Evolutionary conservation across 2,113 vertebrate species (phyloP).

Genomic region (Vimba vimba): DNA sequence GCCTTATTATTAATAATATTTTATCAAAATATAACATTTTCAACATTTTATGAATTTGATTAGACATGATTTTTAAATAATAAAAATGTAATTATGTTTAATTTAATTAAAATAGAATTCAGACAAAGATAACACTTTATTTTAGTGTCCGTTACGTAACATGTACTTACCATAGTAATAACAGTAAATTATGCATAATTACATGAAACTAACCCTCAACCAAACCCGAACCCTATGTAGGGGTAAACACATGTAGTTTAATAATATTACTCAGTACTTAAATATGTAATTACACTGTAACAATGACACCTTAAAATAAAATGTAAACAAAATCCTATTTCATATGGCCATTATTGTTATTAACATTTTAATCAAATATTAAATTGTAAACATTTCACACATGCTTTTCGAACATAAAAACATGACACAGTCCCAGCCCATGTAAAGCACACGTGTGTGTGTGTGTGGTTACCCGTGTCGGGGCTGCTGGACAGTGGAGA

Average conservation of each 20-base stretch:
- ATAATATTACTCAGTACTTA: too few relatives aligned
- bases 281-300: too few relatives aligned
- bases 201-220: too few relatives aligned
- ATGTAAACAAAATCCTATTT: not conserved
- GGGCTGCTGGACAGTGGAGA: conserved; percentile 84
- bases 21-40: not conserved
- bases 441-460: not conserved
- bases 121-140: too few relatives aligned
- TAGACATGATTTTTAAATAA: not conserved
- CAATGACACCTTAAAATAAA: too few relatives aligned
- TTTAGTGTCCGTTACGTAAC: too few relatives aligned
- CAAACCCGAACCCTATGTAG: too few relatives aligned
- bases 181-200: too few relatives aligned
- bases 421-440: too few relatives aligned
- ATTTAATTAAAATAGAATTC: not conserved
- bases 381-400: not conserved
- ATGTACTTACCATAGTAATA: too few relatives aligned
- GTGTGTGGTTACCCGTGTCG: conserved; percentile 79
- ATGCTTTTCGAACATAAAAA: not conserved
- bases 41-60: not conserved
- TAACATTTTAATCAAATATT: not conserved
- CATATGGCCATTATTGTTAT: not conserved
- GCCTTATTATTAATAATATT: too few relatives aligned
- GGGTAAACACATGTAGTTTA: too few relatives aligned
- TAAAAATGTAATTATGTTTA: not conserved